These are phyloP conservation scores for Triops cancriformis DNA, from an alignment of 1,140 invertebrate genomes.

Conservation along the genomic window DNA sequence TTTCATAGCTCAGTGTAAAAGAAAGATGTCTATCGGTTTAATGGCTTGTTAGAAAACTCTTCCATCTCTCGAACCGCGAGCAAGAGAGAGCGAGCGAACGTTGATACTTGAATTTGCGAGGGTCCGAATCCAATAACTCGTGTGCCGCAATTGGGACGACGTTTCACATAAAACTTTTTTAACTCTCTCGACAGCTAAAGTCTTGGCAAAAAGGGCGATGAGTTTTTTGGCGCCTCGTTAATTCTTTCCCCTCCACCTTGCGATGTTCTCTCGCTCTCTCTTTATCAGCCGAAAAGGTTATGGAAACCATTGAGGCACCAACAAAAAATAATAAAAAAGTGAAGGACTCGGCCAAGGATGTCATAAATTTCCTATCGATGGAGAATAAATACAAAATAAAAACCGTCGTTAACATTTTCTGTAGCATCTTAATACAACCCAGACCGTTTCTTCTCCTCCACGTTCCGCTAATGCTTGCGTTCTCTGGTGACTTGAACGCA, in stretches of 20 bases:
- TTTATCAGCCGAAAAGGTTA: background rate
- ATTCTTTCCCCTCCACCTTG: background rate
- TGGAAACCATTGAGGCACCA: background rate
- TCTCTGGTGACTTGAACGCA: too few relatives aligned
- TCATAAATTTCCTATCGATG: constrained; percentile 4
- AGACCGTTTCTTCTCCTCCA: background rate
- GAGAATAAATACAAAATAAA: constrained; percentile 14
- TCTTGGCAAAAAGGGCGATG: background rate
- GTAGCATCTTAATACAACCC: background rate
- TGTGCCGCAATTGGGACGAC: constrained; percentile 4
- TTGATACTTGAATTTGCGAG: background rate
- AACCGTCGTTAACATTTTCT: constrained; percentile 10
- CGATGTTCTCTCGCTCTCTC: background rate
- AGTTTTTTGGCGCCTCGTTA: constrained; percentile 13
- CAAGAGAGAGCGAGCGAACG: background rate
- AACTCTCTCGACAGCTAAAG: background rate
- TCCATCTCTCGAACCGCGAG: too few relatives aligned
- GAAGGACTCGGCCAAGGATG: background rate
- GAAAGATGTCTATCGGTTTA: too few relatives aligned
- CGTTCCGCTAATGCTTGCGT: too few relatives aligned
- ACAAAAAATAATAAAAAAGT: too few relatives aligned
- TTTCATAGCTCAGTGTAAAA: too few relatives aligned
- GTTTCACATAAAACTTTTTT: background rate
- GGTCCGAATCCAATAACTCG: background rate
- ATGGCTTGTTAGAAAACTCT: too few relatives aligned